Evolutionary conservation across 1,140 invertebrate species (phyloP), one percentile per base, ranked within the genome.

Genomic region (Pogonognathellus flavescens): DNA sequence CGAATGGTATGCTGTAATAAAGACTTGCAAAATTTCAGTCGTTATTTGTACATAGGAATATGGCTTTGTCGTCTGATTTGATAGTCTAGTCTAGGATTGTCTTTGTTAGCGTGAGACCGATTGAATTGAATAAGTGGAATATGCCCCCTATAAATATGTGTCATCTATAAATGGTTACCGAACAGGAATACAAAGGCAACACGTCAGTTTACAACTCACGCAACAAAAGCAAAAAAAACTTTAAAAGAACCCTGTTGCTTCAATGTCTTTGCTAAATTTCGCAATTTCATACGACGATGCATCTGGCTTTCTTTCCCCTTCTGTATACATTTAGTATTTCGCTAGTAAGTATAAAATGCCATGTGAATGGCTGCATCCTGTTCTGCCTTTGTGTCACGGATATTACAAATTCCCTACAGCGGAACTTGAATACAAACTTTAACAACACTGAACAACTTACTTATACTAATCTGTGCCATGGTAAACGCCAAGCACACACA

Each of bases 231-330:
- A 66, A 13, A 31, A 13, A 66, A 66, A 25, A 22, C 31, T 41
- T 41, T 13, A 60, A 13, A 66, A 20, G 20, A 66, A 25, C 25
- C 62, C 62, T 66, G 62, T 66, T 66, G 62, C 62, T 66, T 66
- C 62, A 66, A 66, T 66, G n/a, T 18, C 70, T 50, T 76, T 76
- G 70, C 31, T 49, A 76, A 76, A 76, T 76, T 76, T 76, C 31
- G 70, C 70, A 76, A 57, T 76, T 76, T 76, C 41, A 16, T 14
- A 49, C 14, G 14, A 76, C 6, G 41, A 50, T 49, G 70, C 70
- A 76, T 76, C 25, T 76, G 70, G n/a, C 41, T 76, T 50, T 49
- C 41, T 76, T n/a, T 31, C 62, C 62, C 14, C 41, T 70, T 18
- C 31, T 8, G 22, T 49, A 14, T 76, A 41, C 31, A 41, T 41